Base-by-base conservation (phyloP, 1,140 invertebrate genomes). In the Anastrepha ludens region DNA sequence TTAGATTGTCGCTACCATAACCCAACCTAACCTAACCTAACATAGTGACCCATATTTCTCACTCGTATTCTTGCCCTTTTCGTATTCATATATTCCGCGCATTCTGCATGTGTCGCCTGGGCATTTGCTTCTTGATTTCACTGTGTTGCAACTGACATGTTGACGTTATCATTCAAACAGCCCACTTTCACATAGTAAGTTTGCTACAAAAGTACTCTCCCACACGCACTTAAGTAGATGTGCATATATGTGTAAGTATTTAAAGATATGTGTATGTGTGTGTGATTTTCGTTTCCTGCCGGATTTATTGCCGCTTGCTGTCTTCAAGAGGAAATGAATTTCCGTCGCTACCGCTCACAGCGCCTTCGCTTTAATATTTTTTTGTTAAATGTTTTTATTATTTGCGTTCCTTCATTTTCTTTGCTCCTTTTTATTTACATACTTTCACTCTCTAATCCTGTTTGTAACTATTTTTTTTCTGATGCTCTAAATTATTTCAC, bases 111-210 rank as follows among this genome's bases (percentile, higher is more conserved):
- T 55, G 50, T 55, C 11, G 1, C 0, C 29, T 29, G 29, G 6
- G 47, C 74, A n/a, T 81, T 81, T 81, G 15, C 47, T 81, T 7
- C 8, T 55, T 20, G 15, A 55, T 50, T 74, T 44, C 47, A 55
- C 44, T 81, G 17, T 9, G 15, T 17, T 15, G 44, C 47, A n/a
- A 81, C 39, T 81, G 74, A 81, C 74, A 81, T 13, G 60, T 55
- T 81, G 74, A 81, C 74, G 55, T 50, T 81, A 81, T 81, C 74
- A n/a, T 55, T 81, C 47, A 55, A 81, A 47, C 29, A 62, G 1
- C 15, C 60, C 15, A 17, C 15, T n/a, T 4, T 62, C 6, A 55
- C 50, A 47, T n/a, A 50, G 17, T 47, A 47, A 81, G 74, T 81
- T 81, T 81, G 44, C 74, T 81, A 55, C n/a, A 55, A 55, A 50